Evolutionary conservation across 2,888 invertebrate species (phyloP).

Genomic region (Tolmerus cingulatus): DNA sequence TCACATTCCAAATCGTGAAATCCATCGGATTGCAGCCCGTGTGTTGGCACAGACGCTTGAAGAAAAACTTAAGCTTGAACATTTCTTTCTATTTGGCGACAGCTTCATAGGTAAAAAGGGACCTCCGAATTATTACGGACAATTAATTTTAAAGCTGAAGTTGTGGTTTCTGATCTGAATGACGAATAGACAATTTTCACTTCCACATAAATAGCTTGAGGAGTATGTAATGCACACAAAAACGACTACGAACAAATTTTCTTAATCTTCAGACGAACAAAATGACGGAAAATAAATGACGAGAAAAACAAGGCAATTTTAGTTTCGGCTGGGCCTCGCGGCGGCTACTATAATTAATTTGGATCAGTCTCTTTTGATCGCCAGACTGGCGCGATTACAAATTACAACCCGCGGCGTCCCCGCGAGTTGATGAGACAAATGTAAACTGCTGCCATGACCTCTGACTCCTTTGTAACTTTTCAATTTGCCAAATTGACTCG

Average conservation of each 20-base stretch:
- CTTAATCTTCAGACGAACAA: background rate
- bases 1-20: conserved; percentile 54
- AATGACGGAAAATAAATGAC: background rate
- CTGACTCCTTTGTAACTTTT: background rate
- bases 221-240: background rate
- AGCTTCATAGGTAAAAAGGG: background rate
- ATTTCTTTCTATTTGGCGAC: background rate
- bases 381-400: background rate
- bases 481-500: background rate
- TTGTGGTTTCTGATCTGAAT: background rate
- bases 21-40: conserved; percentile 11
- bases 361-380: background rate
- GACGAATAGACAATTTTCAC: background rate
- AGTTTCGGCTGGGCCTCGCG: background rate
- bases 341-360: background rate
- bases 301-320: conserved; percentile 1
- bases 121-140: background rate
- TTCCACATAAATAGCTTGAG: background rate
- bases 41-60: conserved; percentile 41
- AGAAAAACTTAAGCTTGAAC: conserved; percentile 46
- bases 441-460: background rate
- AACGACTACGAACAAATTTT: conserved; percentile 9
- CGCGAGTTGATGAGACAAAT: background rate
- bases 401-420: background rate
- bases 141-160: background rate